phyloP scores from a whole-genome alignment of 2,888 invertebrate species.

The Tiliacea aurago region DNA sequence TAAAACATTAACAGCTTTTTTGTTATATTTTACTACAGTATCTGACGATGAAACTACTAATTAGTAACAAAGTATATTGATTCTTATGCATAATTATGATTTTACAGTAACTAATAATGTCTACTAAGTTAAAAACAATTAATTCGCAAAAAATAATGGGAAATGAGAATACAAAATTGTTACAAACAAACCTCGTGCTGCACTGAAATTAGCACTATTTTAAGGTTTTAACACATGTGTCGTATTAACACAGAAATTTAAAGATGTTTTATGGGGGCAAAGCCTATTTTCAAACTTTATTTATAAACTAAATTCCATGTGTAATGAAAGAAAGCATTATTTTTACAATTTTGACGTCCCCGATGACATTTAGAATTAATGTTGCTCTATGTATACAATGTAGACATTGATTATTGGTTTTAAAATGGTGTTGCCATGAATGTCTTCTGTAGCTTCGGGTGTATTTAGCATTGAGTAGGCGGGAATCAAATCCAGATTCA shows the following conservation, averaged over 20 bases:
- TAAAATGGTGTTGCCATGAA: slow-evolving; percentile 15
- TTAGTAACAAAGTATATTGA: neutral
- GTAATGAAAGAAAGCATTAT: slow-evolving; percentile 64
- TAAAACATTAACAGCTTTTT: slow-evolving; percentile 21
- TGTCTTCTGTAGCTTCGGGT: neutral
- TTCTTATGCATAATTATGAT: neutral
- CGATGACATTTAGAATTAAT: slow-evolving; percentile 43
- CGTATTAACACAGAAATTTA: slow-evolving; percentile 5
- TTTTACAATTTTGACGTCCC: slow-evolving; percentile 63
- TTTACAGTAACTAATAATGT: neutral
- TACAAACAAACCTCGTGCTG: slow-evolving; percentile 46
- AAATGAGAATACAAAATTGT: slow-evolving; percentile 42
- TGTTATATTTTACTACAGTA: neutral
- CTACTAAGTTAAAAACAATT: slow-evolving; percentile 19
- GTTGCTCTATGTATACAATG: slow-evolving; percentile 32
- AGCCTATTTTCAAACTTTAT: slow-evolving; percentile 48
- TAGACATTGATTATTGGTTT: slow-evolving; percentile 34
- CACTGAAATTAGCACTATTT: slow-evolving; percentile 16
- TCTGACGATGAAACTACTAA: neutral
- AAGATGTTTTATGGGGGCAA: slow-evolving; percentile 38
- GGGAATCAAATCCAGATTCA: neutral
- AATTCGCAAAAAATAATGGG: slow-evolving; percentile 31
- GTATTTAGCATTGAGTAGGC: neutral
- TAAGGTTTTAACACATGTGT: slow-evolving; percentile 28
- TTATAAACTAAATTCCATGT: slow-evolving; percentile 58